A percentile compares a stretch with the other conserved stretches of the same genome.
Evolutionary conservation across 2,113 vertebrate species (phyloP).

Genomic region (Panthera tigris): DNA sequence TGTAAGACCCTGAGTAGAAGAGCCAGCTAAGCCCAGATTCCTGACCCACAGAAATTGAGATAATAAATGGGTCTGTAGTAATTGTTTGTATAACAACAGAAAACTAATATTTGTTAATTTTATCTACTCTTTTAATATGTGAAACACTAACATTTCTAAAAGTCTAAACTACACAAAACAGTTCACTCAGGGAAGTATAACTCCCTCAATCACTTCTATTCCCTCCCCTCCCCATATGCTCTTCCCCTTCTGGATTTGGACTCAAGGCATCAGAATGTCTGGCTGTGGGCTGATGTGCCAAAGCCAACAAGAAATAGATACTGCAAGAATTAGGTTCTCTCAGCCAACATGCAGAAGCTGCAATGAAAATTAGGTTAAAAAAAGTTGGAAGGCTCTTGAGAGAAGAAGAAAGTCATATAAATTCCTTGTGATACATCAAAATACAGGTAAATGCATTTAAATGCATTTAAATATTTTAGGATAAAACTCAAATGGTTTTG

Average conservation of each 20-base stretch:
- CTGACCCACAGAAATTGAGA: neutral
- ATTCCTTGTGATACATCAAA: too few species aligned
- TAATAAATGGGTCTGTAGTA: neutral
- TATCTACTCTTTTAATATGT: neutral
- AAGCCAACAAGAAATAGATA: neutral
- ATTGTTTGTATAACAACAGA: neutral
- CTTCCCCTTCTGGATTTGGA: neutral
- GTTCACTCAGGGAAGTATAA: neutral
- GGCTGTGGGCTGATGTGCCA: neutral
- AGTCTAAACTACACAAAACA: neutral
- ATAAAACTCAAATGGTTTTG: neutral
- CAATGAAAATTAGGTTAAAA: neutral
- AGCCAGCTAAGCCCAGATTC: neutral
- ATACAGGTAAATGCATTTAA: neutral
- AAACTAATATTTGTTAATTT: neutral
- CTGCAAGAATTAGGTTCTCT: neutral
- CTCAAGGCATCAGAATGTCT: neutral
- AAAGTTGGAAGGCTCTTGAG: neutral
- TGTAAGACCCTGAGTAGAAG: neutral
- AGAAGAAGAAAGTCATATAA: neutral
- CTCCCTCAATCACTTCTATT: neutral
- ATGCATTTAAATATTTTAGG: neutral
- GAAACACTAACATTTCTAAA: neutral
- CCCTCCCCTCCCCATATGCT: neutral
- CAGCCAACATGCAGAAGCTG: neutral